A percentile compares a stretch with the other conserved stretches of the same genome.
phyloP scores from a whole-genome alignment of 2,888 invertebrate genomes.

The Eilema griseolum region DNA sequence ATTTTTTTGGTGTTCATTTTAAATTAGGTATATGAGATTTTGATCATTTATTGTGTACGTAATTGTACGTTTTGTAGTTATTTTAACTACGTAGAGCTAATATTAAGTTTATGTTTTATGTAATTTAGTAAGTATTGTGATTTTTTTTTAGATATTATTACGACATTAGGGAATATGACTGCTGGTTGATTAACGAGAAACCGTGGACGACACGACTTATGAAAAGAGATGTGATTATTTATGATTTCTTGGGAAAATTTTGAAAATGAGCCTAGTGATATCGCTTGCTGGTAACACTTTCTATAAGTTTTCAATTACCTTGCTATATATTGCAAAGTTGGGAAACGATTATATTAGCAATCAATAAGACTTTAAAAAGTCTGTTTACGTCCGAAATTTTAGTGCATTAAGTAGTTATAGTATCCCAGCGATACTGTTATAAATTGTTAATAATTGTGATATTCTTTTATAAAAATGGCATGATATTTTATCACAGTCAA shows the following conservation, averaged over 20 bases:
- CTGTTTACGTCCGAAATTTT: conserved; percentile 37
- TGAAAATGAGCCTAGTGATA: background rate
- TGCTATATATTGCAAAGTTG: conserved; percentile 5
- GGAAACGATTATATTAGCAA: background rate
- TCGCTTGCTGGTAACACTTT: conserved; percentile 12
- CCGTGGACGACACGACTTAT: background rate
- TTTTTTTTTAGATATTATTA: background rate
- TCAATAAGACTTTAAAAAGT: conserved; percentile 25
- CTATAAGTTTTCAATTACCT: conserved; percentile 12
- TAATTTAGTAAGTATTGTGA: background rate
- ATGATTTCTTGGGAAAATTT: background rate
- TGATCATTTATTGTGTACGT: conserved; percentile 14
- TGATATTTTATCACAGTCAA: conserved; percentile 26
- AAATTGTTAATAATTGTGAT: conserved; percentile 45
- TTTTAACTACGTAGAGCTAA: conserved; percentile 9
- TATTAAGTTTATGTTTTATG: background rate
- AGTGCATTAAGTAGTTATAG: conserved; percentile 25
- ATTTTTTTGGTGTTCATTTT: conserved; percentile 22
- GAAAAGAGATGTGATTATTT: background rate
- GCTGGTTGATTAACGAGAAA: background rate
- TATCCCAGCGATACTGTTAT: conserved; percentile 35
- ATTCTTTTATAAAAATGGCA: conserved; percentile 44
- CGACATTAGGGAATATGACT: background rate
- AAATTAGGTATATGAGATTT: conserved; percentile 20
- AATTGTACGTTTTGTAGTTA: conserved; percentile 2